phyloP scores from a whole-genome alignment of 2,113 vertebrate species.

The Phoenicopterus ruber region DNA sequence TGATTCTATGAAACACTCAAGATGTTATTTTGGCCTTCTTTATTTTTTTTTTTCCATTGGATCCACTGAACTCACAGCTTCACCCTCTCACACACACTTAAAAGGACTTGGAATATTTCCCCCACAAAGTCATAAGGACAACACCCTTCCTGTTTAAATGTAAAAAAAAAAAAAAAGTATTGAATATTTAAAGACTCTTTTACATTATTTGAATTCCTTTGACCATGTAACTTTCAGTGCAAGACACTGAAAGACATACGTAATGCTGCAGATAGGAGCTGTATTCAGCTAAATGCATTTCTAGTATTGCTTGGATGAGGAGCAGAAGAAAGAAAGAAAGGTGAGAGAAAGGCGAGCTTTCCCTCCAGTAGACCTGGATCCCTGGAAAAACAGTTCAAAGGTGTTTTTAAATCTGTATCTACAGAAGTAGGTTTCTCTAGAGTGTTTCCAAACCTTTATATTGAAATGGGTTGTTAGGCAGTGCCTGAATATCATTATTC shows the following conservation, averaged over 20 bases:
- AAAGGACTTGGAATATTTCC: not conserved
- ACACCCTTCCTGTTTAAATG: not conserved
- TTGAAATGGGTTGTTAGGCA: conserved; percentile 38
- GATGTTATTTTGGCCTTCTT: not conserved
- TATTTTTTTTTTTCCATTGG: not conserved
- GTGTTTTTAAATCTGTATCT: not conserved
- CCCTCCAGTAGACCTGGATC: not conserved
- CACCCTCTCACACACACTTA: not conserved
- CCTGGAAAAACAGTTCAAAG: not conserved
- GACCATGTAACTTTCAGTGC: not conserved
- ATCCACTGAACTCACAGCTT: not conserved
- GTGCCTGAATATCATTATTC: conserved; percentile 58
- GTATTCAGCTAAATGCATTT: not conserved
- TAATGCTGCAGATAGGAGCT: not conserved
- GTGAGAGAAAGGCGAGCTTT: not conserved
- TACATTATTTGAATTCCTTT: not conserved
- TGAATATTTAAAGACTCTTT: not conserved
- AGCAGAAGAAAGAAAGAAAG: not conserved
- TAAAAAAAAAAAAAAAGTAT: not conserved
- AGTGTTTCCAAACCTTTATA: conserved; percentile 29
- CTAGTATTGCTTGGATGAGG: not conserved
- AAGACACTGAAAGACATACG: not conserved
- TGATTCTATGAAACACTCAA: not conserved
- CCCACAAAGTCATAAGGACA: not conserved
- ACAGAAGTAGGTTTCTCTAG: not conserved